Conservation (phyloP, 2,888 invertebrate species). For the Sphecodes monilicornis region DNA sequence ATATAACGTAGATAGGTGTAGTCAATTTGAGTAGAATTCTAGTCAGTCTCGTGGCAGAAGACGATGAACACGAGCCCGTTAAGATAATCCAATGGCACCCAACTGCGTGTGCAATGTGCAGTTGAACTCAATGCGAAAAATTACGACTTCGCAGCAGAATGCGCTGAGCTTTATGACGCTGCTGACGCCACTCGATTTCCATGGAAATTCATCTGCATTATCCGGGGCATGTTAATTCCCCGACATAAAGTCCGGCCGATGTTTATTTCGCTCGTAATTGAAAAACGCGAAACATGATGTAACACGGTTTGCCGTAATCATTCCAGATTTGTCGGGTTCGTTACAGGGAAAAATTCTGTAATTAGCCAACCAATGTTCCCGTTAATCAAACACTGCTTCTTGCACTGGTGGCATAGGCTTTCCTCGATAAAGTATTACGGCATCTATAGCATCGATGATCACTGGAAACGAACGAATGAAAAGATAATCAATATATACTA, state of each 20-base stretch:
- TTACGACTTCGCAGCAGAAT: slow-evolving; percentile 6
- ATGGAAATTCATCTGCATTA: not conserved
- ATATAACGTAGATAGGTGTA: no score
- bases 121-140: not conserved
- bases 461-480: no score
- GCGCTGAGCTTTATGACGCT: not conserved
- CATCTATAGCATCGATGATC: no score
- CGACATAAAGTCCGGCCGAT: not conserved
- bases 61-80: not conserved
- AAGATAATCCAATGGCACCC: not conserved
- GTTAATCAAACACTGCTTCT: not conserved
- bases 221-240: not conserved
- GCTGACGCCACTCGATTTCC: slow-evolving; percentile 8
- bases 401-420: not conserved
- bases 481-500: no score
- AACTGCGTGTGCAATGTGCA: not conserved
- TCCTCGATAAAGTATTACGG: no score
- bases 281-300: slow-evolving; percentile 3
- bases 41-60: not conserved
- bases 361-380: not conserved
- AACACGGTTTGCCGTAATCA: slow-evolving; percentile 4
- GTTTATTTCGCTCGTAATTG: slow-evolving; percentile 5
- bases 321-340: not conserved
- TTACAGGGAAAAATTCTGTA: not conserved
- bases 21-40: not conserved